Evolutionary conservation across 92 coral and sea anemone species (phyloP), one percentile per base, ranked within the genome.

Genomic region (Palythoa grandiflora): DNA sequence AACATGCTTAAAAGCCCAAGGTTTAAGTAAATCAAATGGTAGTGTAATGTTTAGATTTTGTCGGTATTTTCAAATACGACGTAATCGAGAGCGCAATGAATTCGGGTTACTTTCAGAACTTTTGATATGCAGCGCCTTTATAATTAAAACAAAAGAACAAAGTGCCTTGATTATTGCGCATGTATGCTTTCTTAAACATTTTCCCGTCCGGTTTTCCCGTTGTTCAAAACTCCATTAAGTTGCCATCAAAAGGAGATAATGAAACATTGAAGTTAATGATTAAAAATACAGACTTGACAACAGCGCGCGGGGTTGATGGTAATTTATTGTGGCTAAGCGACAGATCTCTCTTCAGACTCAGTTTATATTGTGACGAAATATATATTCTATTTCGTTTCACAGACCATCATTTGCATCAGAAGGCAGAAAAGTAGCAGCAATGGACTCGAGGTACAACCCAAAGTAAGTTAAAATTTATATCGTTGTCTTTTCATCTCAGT

Each of bases 391-490:
- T 68, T 81, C 75, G 13, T 66, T 81, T 19, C 75, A 28, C 75
- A 81, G 86, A 81, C 86, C 86, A 9, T 81, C 86, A 21, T 11
- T 81, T 36, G 44, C 86, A 68, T 66, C 86, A 13, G 86, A 81
- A 21, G 66, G 71, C 40, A 81, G 86, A 66, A 68, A 52, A 66
- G 86, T 81, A 11, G 76, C 86, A 15, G 86, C 86, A 1, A 81
- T 81, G 86, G 86, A 81, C 44, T 68, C 86, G 0, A 65, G 86
- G 40, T 81, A 63, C 47, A 71, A 81, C 40, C 76, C 86, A 21
- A 81, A 81, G 86, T 81, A 66, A 81, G 86, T 38, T 19, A 52
- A 77, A 28, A 28, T 52, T 15, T 53, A n/a, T 54, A 47, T 19
- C 60, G 16, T 60, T 61, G 6, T 35, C 53, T 81, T 40, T 9